phyloP scores from a whole-genome alignment of 2,888 invertebrate species.

The Hypomecis punctinalis region DNA sequence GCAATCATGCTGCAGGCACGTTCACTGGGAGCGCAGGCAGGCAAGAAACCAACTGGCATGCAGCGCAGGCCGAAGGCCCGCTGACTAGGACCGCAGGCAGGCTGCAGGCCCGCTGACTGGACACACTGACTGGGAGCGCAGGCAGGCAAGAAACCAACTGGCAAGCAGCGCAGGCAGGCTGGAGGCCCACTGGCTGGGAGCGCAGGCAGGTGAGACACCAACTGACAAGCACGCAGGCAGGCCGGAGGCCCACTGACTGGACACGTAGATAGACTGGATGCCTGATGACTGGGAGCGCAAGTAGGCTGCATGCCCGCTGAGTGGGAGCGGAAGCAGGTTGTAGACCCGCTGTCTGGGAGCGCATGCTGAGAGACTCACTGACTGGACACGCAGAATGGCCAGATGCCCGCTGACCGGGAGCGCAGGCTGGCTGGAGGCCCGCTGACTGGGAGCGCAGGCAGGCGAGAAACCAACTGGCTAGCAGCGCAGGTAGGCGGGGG shows the following conservation, averaged over 20 bases:
- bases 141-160: background rate
- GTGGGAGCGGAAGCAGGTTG: constrained; percentile 3
- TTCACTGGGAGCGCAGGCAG: constrained; percentile 1
- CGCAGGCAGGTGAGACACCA: constrained; percentile 1
- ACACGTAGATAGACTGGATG: background rate
- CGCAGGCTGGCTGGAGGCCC: background rate
- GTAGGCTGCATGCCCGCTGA: background rate
- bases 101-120: background rate
- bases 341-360: background rate
- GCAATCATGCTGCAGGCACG: background rate
- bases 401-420: background rate
- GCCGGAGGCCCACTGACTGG: background rate
- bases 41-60: background rate
- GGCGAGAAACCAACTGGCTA: constrained; percentile 2
- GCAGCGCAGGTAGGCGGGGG: background rate
- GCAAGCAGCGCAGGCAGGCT: constrained; percentile 1
- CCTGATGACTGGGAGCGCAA: background rate
- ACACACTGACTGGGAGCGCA: background rate
- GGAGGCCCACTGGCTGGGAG: constrained; percentile 1
- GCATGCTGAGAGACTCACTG: background rate
- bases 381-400: no score
- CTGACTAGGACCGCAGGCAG: background rate
- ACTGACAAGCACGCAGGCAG: constrained; percentile 5
- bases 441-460: constrained; percentile 6
- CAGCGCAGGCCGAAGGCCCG: constrained; percentile 2